Evolutionary conservation across 2,888 invertebrate genomes (phyloP), one percentile per base, ranked within the genome.

Genomic region (Bursaphelenchus okinawaensis): DNA sequence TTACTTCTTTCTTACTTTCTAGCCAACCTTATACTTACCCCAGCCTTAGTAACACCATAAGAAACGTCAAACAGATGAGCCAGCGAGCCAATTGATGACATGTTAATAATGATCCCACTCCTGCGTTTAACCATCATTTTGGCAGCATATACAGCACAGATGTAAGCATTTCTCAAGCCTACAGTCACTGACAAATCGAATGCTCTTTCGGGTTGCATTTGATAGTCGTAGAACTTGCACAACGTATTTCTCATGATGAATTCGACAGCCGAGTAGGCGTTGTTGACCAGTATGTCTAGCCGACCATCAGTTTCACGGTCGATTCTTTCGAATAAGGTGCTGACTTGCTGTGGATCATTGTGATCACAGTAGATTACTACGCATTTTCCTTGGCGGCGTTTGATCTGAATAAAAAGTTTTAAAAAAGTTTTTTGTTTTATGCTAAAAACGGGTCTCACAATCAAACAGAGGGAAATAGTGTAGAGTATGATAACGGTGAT

Each of bases 111-210:
- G n/a, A 85, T 71, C 7, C 85, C 85, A 4, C 68, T 60, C 56
- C 63, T 69, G 40, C 76, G 71, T 19, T 77, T 74, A 1, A 83
- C 83, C 85, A 85, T 85, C 68, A 85, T 71, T 52, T 81, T 69
- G 1, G 84, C 78, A 2, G 84, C 85, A 59, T 82, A 79, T 4
- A 83, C 82, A 16, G 83, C 67, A 68, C 85, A 85, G 51, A 83
- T 75, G 71, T 85, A 85, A 68, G 85, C 84, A 67, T 84, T 84
- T 12, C 83, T 82, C 22, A 85, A 76, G n/a, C 85, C 85, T 9
- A 26, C 24, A 4, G 19, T 29, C 12, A 27, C 28, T 1, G 28
- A 26, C 23, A 56, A 16, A 24, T 56, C 57, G 16, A 23, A 56
- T n/a, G 19, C 57, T 16, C 24, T 20, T 27, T 56, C 57, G 16